phyloP scores from a whole-genome alignment of 2,797 vertebrate species.

The Pogonophryne albipinna region DNA sequence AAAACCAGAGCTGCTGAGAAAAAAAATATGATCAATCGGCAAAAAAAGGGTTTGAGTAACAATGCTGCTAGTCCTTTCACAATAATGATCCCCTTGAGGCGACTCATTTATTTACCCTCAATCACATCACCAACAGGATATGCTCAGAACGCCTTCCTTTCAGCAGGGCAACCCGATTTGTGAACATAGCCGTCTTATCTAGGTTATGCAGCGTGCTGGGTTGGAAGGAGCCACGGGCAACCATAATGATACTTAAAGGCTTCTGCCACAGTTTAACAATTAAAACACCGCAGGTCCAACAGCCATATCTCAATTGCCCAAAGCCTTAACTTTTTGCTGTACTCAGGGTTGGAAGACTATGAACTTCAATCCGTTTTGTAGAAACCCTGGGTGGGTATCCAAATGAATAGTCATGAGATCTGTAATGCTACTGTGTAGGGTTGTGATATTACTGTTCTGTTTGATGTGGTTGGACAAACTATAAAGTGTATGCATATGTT shows the following conservation, averaged over 20 bases:
- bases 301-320: constrained; percentile 73
- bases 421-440: constrained; percentile 49
- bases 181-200: constrained; percentile 79
- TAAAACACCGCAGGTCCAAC: constrained; percentile 79
- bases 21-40: constrained; percentile 46
- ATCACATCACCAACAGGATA: constrained; percentile 66
- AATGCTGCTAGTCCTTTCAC: constrained; percentile 43
- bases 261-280: constrained; percentile 78
- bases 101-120: constrained; percentile 70
- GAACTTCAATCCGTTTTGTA: constrained; percentile 75
- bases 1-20: constrained; percentile 7
- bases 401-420: constrained; percentile 75
- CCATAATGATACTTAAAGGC: constrained; percentile 71
- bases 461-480: constrained; percentile 54
- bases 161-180: constrained; percentile 49
- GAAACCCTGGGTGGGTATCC: constrained; percentile 51
- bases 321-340: constrained; percentile 71
- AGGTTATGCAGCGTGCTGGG: constrained; percentile 75
- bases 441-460: constrained; percentile 55
- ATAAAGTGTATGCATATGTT: constrained; percentile 55
- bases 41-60: constrained; percentile 28
- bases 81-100: constrained; percentile 59
- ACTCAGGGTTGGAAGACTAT: constrained; percentile 48
- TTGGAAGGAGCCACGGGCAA: constrained; percentile 73
- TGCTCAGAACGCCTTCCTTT: constrained; percentile 68